These are phyloP conservation scores for Tribolium castaneum DNA, from an alignment of 1,140 invertebrate species.

Conservation along the genomic window DNA sequence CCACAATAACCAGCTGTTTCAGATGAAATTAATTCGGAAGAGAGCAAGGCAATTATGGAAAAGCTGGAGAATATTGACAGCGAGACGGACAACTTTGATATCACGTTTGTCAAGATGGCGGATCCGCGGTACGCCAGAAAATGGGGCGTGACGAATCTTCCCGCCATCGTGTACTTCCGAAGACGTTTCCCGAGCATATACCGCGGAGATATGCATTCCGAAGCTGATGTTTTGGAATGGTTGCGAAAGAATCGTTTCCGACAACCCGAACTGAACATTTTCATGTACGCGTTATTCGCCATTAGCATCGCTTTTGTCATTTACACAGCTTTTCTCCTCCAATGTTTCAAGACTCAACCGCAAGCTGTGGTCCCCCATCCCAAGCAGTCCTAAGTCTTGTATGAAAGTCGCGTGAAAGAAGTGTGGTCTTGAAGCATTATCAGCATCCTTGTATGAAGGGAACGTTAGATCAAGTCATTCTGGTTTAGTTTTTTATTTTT, in stretches of 20 bases:
- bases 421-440: neutral
- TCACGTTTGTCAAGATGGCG: constrained; percentile 95
- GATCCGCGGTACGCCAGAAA: constrained; percentile 92
- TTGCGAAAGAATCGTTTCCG: constrained; percentile 92
- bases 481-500: constrained; percentile 20
- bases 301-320: constrained; percentile 86
- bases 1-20: constrained; percentile 44
- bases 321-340: constrained; percentile 91
- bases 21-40: constrained; percentile 84
- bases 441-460: constrained; percentile 14
- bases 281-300: constrained; percentile 92
- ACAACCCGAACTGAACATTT: constrained; percentile 92
- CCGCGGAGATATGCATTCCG: constrained; percentile 85
- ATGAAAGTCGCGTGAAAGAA: neutral
- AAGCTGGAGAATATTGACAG: constrained; percentile 92
- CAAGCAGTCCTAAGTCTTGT: constrained; percentile 69
- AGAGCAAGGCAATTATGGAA: constrained; percentile 82
- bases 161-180: constrained; percentile 93
- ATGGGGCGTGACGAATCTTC: constrained; percentile 94
- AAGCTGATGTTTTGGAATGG: constrained; percentile 93
- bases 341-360: constrained; percentile 82
- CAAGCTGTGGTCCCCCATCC: constrained; percentile 67
- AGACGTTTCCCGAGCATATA: constrained; percentile 94
- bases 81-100: constrained; percentile 93
- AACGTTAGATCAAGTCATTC: constrained; percentile 11